Evolutionary conservation across 2,888 invertebrate genomes (phyloP), one percentile per base, ranked within the genome.

Genomic region (Noctuana brunneofusca): DNA sequence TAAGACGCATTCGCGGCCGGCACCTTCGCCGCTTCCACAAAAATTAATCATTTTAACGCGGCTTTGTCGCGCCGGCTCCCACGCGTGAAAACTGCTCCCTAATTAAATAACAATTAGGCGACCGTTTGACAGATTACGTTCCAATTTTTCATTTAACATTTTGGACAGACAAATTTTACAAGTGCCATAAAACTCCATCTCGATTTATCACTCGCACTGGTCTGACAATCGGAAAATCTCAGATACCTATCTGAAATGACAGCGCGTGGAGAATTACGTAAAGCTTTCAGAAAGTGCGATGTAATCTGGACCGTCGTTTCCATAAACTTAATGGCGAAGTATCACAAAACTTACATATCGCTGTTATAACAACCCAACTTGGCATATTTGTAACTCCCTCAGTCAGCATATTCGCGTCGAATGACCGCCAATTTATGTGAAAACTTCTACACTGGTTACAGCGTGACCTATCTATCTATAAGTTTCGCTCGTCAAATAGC

Each of bases 341-440:
- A 89, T 89, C 87, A 89, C 86, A 85, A 88, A 91, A 90, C 84
- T 89, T 89, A 90, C 89, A 90, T 89, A 91, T 88, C 88, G 88
- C 86, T 83, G 89, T 89, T 91, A 89, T 91, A 91, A 89, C 89
- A 88, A 85, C 87, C 88, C 75, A 90, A 90, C 81, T 91, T 90
- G 89, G 89, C 88, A 89, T 91, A 91, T 91, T 90, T 90, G 91
- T 90, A 90, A 90, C 87, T 84, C 84, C 81, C 88, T 84, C 88
- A 88, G 90, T 91, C 89, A 90, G 89, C 91, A 91, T 91, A 90
- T 90, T 90, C 89, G 84, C 88, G 83, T 89, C 84, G 89, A 90
- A 89, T 91, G 90, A 90, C 91, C 91, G 90, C 87, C 89, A 89
- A 90, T 91, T 91, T 91, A 91, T 90, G 91, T 84, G 89, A 83